Conservation (phyloP, 1,140 invertebrate genomes). For the Musca vetustissima region DNA sequence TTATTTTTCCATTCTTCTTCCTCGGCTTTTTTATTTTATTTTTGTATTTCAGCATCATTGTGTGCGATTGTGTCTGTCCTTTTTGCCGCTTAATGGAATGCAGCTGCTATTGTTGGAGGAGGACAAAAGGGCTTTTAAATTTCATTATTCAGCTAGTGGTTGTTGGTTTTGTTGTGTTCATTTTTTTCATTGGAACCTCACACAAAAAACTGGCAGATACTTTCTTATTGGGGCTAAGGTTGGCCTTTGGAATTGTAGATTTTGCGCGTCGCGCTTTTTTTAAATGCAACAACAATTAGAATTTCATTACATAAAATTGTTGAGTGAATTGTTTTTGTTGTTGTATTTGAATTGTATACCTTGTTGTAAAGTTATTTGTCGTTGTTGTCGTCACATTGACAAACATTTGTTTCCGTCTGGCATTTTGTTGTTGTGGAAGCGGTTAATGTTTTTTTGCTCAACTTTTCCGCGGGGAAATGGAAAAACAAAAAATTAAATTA, state of each 20-base stretch:
- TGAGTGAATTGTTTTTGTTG: neutral
- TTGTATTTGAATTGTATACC: no score
- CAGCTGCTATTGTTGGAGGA: neutral
- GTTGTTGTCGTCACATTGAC: no score
- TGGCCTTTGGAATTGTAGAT: no score
- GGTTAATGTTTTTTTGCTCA: no score
- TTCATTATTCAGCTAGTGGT: neutral
- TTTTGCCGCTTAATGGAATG: neutral
- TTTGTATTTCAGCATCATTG: neutral
- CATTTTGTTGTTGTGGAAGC: no score
- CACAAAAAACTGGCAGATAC: neutral
- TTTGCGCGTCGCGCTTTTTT: no score
- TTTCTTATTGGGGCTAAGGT: no score
- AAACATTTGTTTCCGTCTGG: no score
- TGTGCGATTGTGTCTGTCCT: neutral
- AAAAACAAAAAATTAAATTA: no score
- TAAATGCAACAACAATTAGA: slow-evolving; percentile 6
- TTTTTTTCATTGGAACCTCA: neutral
- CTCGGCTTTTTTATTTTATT: neutral
- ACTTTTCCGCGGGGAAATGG: no score
- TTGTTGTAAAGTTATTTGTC: no score
- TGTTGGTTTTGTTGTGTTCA: neutral
- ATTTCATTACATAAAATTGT: slow-evolving; percentile 8
- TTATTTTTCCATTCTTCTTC: neutral
- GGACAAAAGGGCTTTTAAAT: slow-evolving; percentile 11